Percentiles rank a stretch among this genome's conserved stretches.
These are phyloP conservation scores for Nibea coibor DNA, from an alignment of 2,113 vertebrate genomes.

Conservation along the genomic window DNA sequence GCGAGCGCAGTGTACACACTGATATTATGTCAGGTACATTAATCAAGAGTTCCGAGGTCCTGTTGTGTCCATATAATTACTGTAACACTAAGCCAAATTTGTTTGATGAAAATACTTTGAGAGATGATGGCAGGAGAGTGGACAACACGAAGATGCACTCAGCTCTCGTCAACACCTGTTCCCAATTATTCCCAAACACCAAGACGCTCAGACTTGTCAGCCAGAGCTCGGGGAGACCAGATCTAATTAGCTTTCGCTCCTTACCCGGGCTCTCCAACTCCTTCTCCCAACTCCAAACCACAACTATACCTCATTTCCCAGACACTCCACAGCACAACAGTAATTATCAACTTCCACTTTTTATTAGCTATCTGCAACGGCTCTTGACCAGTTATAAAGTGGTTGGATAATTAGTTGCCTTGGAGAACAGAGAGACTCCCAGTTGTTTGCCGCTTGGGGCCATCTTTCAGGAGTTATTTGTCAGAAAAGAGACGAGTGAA, in stretches of 20 bases:
- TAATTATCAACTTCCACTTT: conserved; percentile 69
- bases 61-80: conserved; percentile 9
- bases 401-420: conserved; percentile 62
- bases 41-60: not conserved
- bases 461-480: conserved; percentile 49
- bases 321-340: conserved; percentile 42
- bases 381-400: conserved; percentile 68
- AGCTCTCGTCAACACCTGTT: conserved; percentile 58
- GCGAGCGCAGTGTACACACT: not conserved
- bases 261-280: conserved; percentile 39
- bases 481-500: conserved; percentile 29
- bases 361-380: conserved; percentile 66
- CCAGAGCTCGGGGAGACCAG: conserved; percentile 49
- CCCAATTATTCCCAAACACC: conserved; percentile 49
- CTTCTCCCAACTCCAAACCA: conserved; percentile 33
- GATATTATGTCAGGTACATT: not conserved
- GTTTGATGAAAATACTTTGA: conserved; percentile 24
- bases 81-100: not conserved
- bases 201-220: conserved; percentile 46
- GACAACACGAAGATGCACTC: conserved; percentile 16
- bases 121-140: not conserved
- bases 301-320: conserved; percentile 60
- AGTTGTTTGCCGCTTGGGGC: conserved; percentile 55
- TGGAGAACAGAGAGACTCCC: conserved; percentile 15
- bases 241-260: conserved; percentile 71